Evolutionary conservation across 2,888 invertebrate genomes (phyloP).

Genomic region (Druceiella hillmani): DNA sequence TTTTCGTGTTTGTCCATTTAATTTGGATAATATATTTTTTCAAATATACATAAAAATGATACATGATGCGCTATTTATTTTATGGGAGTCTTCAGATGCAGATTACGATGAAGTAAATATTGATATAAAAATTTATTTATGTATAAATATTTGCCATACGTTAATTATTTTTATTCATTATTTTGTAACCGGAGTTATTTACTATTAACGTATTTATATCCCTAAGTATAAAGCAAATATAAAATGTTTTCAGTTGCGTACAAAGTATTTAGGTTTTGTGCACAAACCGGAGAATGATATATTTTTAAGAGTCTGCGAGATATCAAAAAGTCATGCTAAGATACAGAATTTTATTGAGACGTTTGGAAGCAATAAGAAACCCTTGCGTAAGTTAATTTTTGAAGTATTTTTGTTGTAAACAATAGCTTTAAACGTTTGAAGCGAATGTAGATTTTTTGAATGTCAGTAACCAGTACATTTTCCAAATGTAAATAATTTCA

Average conservation of each 20-base stretch:
- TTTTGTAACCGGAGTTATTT: too few species aligned
- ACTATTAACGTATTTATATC: too few species aligned
- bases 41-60: constrained; percentile 61
- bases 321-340: constrained; percentile 58
- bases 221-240: too few species aligned
- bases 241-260: constrained; percentile 28
- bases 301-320: constrained; percentile 54
- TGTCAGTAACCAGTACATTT: too few species aligned
- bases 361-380: constrained; percentile 46
- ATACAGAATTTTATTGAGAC: constrained; percentile 58
- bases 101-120: constrained; percentile 29
- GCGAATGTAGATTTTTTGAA: too few species aligned
- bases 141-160: too few species aligned
- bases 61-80: constrained; percentile 59
- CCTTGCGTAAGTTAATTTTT: constrained; percentile 40
- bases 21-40: too few species aligned
- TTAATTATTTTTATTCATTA: too few species aligned
- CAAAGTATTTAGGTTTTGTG: constrained; percentile 44
- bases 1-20: too few species aligned
- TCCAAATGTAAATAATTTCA: too few species aligned
- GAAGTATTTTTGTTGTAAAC: constrained; percentile 6
- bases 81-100: constrained; percentile 54
- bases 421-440: constrained; percentile 5
- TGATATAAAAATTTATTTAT: too few species aligned
- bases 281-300: constrained; percentile 63